These are phyloP conservation scores for Stegana nigrithorax DNA, from an alignment of 2,888 invertebrate species.

Conservation along the genomic window DNA sequence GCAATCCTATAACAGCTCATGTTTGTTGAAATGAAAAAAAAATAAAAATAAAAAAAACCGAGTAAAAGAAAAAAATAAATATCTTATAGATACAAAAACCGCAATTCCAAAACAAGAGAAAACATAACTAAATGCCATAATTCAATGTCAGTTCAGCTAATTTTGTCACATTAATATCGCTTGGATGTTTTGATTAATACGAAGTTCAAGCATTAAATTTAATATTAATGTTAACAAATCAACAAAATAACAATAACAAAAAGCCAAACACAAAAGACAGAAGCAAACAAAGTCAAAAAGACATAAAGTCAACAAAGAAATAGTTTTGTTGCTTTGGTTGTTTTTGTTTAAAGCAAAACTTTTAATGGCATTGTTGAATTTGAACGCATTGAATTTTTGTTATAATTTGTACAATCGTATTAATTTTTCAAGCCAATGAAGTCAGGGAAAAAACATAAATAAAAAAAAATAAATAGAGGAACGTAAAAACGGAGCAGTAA, in stretches of 20 bases:
- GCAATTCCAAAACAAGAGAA: not conserved
- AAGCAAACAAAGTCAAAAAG: not conserved
- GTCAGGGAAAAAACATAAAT: not conserved
- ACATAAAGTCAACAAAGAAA: not conserved
- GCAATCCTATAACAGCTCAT: not conserved
- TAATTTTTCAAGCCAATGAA: slow-evolving; percentile 5
- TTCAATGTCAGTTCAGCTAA: slow-evolving; percentile 26
- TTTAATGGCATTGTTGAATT: too few species aligned
- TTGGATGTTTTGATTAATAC: slow-evolving; percentile 23
- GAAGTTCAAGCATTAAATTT: slow-evolving; percentile 22
- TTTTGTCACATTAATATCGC: slow-evolving; percentile 19
- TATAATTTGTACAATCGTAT: slow-evolving; percentile 28
- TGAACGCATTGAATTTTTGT: slow-evolving; percentile 25
- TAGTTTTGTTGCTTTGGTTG: not conserved
- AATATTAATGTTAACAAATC: slow-evolving; percentile 28
- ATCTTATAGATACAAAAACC: not conserved
- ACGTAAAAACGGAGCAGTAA: too few species aligned
- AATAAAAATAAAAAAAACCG: not conserved
- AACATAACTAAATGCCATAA: slow-evolving; percentile 3
- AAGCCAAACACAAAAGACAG: not conserved
- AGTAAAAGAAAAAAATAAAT: not conserved
- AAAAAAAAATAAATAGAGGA: too few species aligned
- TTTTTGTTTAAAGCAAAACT: not conserved
- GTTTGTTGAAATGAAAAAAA: not conserved
- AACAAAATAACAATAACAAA: not conserved